Percentiles rank a stretch among this genome's conserved stretches.
phyloP scores from a whole-genome alignment of 1,140 invertebrate species.

The Hycleus cichorii region DNA sequence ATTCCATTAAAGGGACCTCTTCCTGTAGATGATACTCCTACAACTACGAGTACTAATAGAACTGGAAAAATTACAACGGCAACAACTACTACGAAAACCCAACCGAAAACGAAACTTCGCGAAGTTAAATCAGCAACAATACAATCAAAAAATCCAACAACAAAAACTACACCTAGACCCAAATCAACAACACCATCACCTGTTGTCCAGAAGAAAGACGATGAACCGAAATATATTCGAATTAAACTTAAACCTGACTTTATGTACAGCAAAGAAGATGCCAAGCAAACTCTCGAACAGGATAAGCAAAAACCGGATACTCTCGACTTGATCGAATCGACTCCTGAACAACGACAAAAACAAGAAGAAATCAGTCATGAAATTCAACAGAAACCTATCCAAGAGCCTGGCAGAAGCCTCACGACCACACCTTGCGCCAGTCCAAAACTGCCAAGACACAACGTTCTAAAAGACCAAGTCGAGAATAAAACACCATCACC shows the following conservation, averaged over 20 bases:
- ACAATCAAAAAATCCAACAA: conserved; percentile 3
- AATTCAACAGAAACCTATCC: conserved; percentile 33
- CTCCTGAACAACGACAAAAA: conserved; percentile 1
- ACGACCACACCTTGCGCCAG: conserved; percentile 33
- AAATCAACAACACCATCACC: conserved; percentile 28
- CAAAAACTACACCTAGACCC: conserved; percentile 19
- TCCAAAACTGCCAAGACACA: conserved; percentile 36
- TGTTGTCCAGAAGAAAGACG: conserved; percentile 23
- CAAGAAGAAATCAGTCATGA: neutral
- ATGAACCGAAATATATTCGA: conserved; percentile 52
- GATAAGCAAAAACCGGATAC: conserved; percentile 24
- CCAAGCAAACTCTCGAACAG: conserved; percentile 28
- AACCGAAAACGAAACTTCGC: conserved; percentile 13
- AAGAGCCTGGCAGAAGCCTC: conserved; percentile 41
- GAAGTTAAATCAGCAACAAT: conserved; percentile 16
- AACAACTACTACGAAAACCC: neutral
- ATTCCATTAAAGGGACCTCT: conserved; percentile 40
- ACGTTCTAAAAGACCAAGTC: conserved; percentile 36
- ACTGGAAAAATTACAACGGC: neutral
- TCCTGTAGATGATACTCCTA: conserved; percentile 23
- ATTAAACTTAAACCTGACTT: conserved; percentile 59
- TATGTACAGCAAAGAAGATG: conserved; percentile 49
- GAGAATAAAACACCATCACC: conserved; percentile 45
- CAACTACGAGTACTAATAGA: neutral
- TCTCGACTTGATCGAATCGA: conserved; percentile 18